Conservation (phyloP, 2,888 invertebrate species). For the Hirtodrosophila cameraria region DNA sequence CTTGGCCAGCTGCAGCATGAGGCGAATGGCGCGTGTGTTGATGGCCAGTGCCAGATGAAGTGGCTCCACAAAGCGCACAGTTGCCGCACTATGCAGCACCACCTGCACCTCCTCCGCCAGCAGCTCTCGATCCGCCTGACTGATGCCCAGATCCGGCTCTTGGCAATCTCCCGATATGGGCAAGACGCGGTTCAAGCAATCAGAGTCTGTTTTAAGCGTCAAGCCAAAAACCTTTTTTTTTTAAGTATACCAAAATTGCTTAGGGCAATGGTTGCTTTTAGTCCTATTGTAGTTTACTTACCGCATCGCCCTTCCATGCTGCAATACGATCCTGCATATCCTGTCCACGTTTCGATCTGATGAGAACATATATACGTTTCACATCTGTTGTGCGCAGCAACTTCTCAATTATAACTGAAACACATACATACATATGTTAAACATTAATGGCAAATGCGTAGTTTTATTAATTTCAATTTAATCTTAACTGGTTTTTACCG, state of each 20-base stretch:
- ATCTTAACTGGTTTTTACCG: neutral
- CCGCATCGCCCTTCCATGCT: conserved; percentile 88
- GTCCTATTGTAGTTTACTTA: conserved; percentile 77
- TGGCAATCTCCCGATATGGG: conserved; percentile 83
- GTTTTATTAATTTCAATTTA: neutral
- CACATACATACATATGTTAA: neutral
- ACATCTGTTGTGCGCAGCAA: conserved; percentile 86
- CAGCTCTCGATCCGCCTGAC: conserved; percentile 74
- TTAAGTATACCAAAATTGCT: neutral
- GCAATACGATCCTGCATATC: conserved; percentile 88
- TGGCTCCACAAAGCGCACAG: conserved; percentile 91
- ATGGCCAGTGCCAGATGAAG: conserved; percentile 88
- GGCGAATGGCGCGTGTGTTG: conserved; percentile 88
- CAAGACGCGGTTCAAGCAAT: conserved; percentile 75
- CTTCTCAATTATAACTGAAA: conserved; percentile 86
- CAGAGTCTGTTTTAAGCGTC: conserved; percentile 61
- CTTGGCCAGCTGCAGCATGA: conserved; percentile 87
- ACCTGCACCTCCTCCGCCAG: conserved; percentile 84
- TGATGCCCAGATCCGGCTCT: conserved; percentile 82
- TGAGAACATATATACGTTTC: conserved; percentile 85
- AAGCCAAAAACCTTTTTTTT: conserved; percentile 35
- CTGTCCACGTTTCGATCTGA: conserved; percentile 87
- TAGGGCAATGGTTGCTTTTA: neutral
- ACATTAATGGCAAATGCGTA: neutral
- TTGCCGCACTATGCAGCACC: conserved; percentile 95